phyloP scores from a whole-genome alignment of 2,888 invertebrate genomes.

The Anticlea derivata region DNA sequence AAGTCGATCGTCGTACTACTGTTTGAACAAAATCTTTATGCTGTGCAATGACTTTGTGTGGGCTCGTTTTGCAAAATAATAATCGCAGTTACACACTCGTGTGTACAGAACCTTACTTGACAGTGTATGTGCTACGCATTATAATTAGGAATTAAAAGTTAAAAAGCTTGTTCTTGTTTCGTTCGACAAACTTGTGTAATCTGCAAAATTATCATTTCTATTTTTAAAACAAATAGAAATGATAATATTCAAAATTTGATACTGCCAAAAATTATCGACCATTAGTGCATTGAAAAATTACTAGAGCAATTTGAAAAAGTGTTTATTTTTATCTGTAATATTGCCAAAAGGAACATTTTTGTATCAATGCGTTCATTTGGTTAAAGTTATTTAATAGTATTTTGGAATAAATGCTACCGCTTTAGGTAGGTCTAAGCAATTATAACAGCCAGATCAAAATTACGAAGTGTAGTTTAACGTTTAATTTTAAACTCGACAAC shows the following conservation, averaged over 20 bases:
- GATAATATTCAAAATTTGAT: no score
- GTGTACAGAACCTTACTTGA: constrained; percentile 53
- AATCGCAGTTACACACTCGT: constrained; percentile 64
- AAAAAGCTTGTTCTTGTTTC: constrained; percentile 54
- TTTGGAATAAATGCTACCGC: not conserved
- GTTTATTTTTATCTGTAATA: no score
- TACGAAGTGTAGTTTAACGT: constrained; percentile 57
- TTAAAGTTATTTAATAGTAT: no score
- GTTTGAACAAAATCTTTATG: not conserved
- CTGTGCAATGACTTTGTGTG: constrained; percentile 47
- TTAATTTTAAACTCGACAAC: constrained; percentile 69
- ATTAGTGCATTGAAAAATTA: no score
- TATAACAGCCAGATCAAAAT: constrained; percentile 12
- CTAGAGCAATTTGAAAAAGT: no score
- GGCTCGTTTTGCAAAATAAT: constrained; percentile 64
- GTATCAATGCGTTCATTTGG: no score
- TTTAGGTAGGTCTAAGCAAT: not conserved
- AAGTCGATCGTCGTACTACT: not conserved
- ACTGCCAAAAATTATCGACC: no score
- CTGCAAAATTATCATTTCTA: no score
- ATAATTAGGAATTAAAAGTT: constrained; percentile 61
- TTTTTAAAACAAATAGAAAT: no score
- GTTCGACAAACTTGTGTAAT: constrained; percentile 1
- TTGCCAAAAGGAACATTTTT: no score
- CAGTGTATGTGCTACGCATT: constrained; percentile 47